A percentile compares a stretch with the other conserved stretches of the same genome.
phyloP scores from a whole-genome alignment of 2,888 invertebrate species.

The Nephrocerus scutellatus region DNA sequence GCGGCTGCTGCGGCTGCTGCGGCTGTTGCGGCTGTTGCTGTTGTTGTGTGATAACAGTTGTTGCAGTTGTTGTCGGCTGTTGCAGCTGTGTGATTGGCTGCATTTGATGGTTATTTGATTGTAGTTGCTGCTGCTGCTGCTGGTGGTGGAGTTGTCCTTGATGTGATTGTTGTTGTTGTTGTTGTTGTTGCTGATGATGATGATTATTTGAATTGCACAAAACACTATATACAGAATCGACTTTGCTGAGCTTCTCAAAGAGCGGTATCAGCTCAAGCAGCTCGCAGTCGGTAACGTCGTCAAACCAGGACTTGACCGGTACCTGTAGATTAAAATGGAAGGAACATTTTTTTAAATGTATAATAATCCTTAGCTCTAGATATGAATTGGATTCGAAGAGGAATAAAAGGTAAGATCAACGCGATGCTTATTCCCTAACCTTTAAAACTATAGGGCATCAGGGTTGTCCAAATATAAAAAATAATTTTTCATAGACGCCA shows the following conservation, averaged over 20 bases:
- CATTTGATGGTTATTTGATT: conserved; percentile 28
- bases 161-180: conserved; percentile 27
- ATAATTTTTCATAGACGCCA: too few relatives aligned
- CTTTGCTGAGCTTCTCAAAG: conserved; percentile 93
- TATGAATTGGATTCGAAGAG: too few relatives aligned
- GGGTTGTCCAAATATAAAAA: too few relatives aligned
- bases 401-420: too few relatives aligned
- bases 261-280: conserved; percentile 95
- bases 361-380: too few relatives aligned
- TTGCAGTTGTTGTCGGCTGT: conserved; percentile 37
- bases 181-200: conserved; percentile 33
- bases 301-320: conserved; percentile 99
- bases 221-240: conserved; percentile 94
- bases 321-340: conserved; percentile 56
- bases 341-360: too few relatives aligned
- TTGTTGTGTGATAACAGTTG: conserved; percentile 40
- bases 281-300: conserved; percentile 96
- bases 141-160: conserved; percentile 27
- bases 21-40: conserved; percentile 13
- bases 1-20: conserved; percentile 20
- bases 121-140: conserved; percentile 31
- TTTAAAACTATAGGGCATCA: too few relatives aligned
- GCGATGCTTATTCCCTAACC: too few relatives aligned
- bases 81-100: too few relatives aligned
- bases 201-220: conserved; percentile 85